Conservation (phyloP, 2,888 invertebrate species). For the Candidula unifasciata region DNA sequence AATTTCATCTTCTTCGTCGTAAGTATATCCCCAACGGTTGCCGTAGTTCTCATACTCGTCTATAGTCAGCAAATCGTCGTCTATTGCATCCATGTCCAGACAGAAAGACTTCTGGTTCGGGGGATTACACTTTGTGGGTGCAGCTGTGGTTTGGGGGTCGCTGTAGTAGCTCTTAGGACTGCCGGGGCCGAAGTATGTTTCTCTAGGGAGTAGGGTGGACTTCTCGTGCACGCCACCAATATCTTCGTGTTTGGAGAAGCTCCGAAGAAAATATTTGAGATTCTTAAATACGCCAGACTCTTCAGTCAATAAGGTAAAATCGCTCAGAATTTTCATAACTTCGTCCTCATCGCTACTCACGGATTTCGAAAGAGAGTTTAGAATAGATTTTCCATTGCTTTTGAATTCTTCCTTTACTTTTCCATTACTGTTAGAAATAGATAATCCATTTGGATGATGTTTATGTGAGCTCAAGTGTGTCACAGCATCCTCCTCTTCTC, state of each 20-base stretch:
- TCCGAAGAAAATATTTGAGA: constrained; percentile 47
- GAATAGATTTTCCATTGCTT: constrained; percentile 45
- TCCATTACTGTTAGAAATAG: constrained; percentile 31
- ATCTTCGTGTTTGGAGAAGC: constrained; percentile 42
- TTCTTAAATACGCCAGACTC: constrained; percentile 50
- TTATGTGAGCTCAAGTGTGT: constrained; percentile 38
- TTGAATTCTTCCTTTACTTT: constrained; percentile 40
- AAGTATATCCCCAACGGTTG: constrained; percentile 48
- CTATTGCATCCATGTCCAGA: constrained; percentile 21
- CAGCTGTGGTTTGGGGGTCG: constrained; percentile 4
- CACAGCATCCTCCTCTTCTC: constrained; percentile 32
- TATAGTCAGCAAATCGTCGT: constrained; percentile 26
- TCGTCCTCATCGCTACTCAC: constrained; percentile 44
- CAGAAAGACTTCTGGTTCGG: background rate
- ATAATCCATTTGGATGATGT: constrained; percentile 31
- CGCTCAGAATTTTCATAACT: constrained; percentile 40
- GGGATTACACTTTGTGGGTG: constrained; percentile 16
- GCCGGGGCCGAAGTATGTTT: constrained; percentile 50
- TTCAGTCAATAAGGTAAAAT: constrained; percentile 48
- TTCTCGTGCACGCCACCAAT: constrained; percentile 27
- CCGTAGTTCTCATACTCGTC: constrained; percentile 43
- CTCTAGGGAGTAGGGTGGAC: constrained; percentile 43
- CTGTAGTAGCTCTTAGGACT: constrained; percentile 46
- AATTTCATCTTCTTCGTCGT: constrained; percentile 46
- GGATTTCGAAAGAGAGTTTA: constrained; percentile 43